Evolutionary conservation across 2,113 vertebrate species (phyloP).

Genomic region (Otis tarda): DNA sequence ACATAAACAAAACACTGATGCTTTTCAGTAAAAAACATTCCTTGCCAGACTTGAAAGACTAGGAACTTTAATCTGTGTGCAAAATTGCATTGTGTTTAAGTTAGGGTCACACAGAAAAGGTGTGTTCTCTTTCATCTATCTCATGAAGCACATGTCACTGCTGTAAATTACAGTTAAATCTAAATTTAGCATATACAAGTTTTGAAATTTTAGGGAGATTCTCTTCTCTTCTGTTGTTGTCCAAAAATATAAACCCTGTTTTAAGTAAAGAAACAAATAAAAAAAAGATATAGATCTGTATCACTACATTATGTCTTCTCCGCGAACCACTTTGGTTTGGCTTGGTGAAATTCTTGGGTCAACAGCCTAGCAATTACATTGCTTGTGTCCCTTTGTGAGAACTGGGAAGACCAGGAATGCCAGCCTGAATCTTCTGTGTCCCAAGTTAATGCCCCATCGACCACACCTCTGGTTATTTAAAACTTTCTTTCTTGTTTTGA

Average conservation of each 20-base stretch:
- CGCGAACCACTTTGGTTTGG: not conserved
- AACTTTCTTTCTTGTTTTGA: not conserved
- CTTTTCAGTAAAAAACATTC: not conserved
- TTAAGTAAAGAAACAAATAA: not conserved
- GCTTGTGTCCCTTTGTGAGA: not conserved
- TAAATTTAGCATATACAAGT: not conserved
- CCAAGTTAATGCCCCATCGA: not conserved
- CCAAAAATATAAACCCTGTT: not conserved
- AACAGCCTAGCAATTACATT: not conserved
- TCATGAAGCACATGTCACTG: not conserved
- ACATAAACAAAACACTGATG: not conserved
- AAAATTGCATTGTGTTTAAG: not conserved
- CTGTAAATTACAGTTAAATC: not conserved
- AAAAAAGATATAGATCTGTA: not conserved
- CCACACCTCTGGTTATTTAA: not conserved
- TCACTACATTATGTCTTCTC: not conserved
- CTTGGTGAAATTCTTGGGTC: not conserved
- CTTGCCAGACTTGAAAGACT: not conserved
- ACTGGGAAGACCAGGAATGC: not conserved
- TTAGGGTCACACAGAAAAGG: accelerated
- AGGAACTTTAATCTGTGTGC: not conserved
- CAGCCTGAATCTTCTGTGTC: not conserved
- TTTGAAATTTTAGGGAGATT: not conserved
- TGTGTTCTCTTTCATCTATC: not conserved
- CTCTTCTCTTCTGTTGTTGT: not conserved